Base-by-base conservation (phyloP, 2,888 invertebrate species). In the Callyntrura guangdongensis region DNA sequence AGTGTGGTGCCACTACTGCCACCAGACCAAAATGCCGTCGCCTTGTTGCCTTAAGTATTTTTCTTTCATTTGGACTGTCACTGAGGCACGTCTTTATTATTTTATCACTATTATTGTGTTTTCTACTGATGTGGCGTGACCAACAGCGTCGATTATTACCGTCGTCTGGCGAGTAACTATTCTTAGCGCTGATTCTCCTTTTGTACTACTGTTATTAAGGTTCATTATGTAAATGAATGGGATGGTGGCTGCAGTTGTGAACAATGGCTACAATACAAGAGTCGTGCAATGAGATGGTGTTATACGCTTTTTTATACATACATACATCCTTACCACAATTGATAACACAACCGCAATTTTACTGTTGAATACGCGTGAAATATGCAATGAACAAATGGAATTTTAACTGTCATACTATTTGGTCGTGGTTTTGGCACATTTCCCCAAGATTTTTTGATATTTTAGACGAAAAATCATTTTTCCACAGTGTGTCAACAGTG, bases 1-100 rank as follows among this genome's bases (percentile, higher is more conserved):
- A 74, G 74, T n/a, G 8, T 47, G 74, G 74, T 74, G 74, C 74
- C 74, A 74, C 47, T 47, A 47, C 47, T 74, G 74, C 74, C 74
- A 74, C 47, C 8, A n/a, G 3, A 69, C 2, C n/a, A 36, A 36
- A 14, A 27, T 64, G 61, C n/a, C 17, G 1, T 11, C n/a, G 64
- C 0, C 36, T 67, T 67, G 12, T 53, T 53, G n/a, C 12, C 36
- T 67, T 61, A 1, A 0, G 8, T 61, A 25, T 67, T 11, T 22
- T 17, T 67, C 67, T 22, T 17, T 67, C 67, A 27, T 5, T 12
- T 25, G 27, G 25, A 12, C 67, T 67, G 25, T 67, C 36, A 67
- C 36, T 14, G 14, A 67, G 36, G 36, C n/a, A 67, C 11, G 27
- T 11, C 36, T 36, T 36, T 59, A 61, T 67, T 67, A n/a, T 67